Evolutionary conservation across 2,888 invertebrate genomes (phyloP), one percentile per base, ranked within the genome.

Genomic region (Melieria crassipennis): DNA sequence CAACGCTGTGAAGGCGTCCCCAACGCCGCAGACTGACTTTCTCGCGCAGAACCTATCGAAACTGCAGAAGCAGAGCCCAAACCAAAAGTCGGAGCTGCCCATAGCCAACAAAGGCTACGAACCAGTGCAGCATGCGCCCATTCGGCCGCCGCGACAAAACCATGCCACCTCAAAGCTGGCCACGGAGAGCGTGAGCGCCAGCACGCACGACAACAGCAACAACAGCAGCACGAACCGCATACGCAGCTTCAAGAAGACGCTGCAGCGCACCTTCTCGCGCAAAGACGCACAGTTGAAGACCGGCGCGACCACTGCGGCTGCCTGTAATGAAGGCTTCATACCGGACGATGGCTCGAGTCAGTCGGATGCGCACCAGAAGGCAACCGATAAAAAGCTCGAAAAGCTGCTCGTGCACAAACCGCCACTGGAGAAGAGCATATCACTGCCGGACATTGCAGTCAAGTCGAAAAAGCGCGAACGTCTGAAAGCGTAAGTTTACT

Each of bases 361-460:
- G 45, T 4, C 58, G 81, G 62, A 74, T 5, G 42, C 16, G 0
- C 63, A 11, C 1, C 64, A 77, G 82, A 62, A 79, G 52, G 76
- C 75, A 11, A 78, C 85, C 48, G 79, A 91, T 46, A 85, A 91
- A 1, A 89, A 89, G 0, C 47, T 75, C 6, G 64, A 72, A 7
- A 76, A 72, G 46, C 52, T 74, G 10, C 48, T 73, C 5, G 5
- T 70, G 11, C 67, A 69, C 76, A 90, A 88, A 76, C 90, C 90
- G 7, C 91, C 93, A 0, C 83, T 95, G 61, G 93, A 94, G 82
- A 95, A 95, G 84, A 94, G 94, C 1, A 87, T 91, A 13, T 95
- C 95, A 0, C 92, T 95, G 91, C 95, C 95, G 0, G 94, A 95
- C 79, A 93, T 95, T 79, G 92, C 93, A 79, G 92, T 91, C 52